Evolutionary conservation across 2,888 invertebrate species (phyloP).

Genomic region (Philereme transversata): DNA sequence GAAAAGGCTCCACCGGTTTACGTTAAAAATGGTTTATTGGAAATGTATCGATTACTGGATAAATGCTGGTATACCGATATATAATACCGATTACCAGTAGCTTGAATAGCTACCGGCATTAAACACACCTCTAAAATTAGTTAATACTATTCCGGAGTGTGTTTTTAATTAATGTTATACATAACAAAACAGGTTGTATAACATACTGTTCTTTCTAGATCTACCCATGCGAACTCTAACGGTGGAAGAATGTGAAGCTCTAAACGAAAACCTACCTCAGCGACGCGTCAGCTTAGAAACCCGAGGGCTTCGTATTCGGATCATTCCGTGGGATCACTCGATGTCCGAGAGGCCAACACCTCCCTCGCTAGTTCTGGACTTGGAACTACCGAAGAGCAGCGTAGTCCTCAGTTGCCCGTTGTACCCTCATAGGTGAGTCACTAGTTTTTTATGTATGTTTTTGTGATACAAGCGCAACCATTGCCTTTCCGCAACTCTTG

Average conservation of each 20-base stretch:
- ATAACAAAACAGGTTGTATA: background rate
- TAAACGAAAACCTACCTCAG: slow-evolving; percentile 65
- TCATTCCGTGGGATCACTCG: slow-evolving; percentile 61
- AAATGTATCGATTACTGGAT: too few species aligned
- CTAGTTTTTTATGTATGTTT: background rate
- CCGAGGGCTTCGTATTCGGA: slow-evolving; percentile 46
- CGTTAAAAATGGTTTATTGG: too few species aligned
- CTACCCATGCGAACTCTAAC: slow-evolving; percentile 58
- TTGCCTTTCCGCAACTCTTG: too few species aligned
- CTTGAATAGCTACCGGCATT: too few species aligned
- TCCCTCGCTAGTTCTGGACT: slow-evolving; percentile 47
- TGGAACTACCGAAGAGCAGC: slow-evolving; percentile 49
- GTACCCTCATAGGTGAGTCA: slow-evolving; percentile 64
- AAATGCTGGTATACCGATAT: too few species aligned
- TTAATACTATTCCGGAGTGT: too few species aligned
- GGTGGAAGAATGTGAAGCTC: slow-evolving; percentile 70
- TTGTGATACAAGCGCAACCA: too few species aligned
- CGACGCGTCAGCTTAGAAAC: slow-evolving; percentile 50
- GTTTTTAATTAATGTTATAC: too few species aligned
- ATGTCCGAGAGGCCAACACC: slow-evolving; percentile 39
- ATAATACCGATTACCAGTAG: too few species aligned
- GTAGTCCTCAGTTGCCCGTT: slow-evolving; percentile 54
- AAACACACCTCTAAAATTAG: too few species aligned
- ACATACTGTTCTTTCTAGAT: slow-evolving; percentile 41
- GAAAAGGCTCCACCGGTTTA: too few species aligned